Base-by-base conservation (phyloP, 2,888 invertebrate genomes). In the Nezara viridula region DNA sequence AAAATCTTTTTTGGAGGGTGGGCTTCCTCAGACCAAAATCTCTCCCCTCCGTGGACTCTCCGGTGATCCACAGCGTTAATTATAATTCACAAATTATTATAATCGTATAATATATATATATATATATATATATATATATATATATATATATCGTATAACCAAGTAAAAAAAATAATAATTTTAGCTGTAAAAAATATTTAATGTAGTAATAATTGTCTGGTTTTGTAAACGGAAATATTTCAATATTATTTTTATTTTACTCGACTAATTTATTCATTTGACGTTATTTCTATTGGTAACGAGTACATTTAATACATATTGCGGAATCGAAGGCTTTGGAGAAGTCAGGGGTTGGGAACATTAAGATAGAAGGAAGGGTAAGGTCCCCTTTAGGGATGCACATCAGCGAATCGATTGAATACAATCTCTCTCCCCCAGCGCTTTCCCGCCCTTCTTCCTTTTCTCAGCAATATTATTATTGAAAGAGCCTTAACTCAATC, bases 401-500 rank as follows among this genome's bases (percentile, higher is more conserved):
- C 44, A 81, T 81, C 81, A 44, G 32, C 27, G 32, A 86, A 52
- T 86, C 86, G 86, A 86, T 49, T 37, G 27, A 50, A 49, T 52
- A 49, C 86, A 49, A 49, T 47, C 86, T 52, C 86, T 7, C 86
- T 47, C 86, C 86, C 86, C 86, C 19, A 44, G 21, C 86, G 37
- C 86, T 47, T 47, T 47, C 14, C 24, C 19, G 0, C 32, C 50
- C 86, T 81, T 81, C 12, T n/a, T 81, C 44, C 40, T 81, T 81
- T 81, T 81, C 44, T 10, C 81, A 24, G 81, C 81, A 81, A 81
- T 81, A 81, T 81, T 81, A 81, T 81, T 40, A 81, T 24, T 44
- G 10, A 81, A 81, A 21, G n/a, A 44, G 40, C 44, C 44, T 44
- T 44, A 81, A 81, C 81, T 81, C 44, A 40, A 81, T 81, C 19